These are phyloP conservation scores for Drosophila sulfurigaster DNA, from an alignment of 1,140 invertebrate species.

Conservation along the genomic window DNA sequence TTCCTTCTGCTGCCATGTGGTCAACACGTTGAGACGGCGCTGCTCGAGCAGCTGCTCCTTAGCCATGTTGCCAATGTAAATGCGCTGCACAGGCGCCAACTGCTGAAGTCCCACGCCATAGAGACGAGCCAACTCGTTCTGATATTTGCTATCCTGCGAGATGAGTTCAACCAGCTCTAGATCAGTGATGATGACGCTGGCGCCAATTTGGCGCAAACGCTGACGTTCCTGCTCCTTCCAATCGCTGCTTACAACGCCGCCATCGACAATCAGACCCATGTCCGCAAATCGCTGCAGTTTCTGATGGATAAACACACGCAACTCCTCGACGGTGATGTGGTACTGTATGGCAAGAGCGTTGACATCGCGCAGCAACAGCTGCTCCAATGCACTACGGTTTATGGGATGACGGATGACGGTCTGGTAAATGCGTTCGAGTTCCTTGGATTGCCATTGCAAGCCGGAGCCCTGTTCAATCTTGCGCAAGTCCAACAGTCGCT, in stretches of 20 bases:
- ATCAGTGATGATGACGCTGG: constrained; percentile 62
- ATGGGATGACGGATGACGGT: constrained; percentile 50
- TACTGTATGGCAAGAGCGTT: constrained; percentile 49
- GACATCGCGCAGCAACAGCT: constrained; percentile 50
- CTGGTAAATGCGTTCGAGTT: constrained; percentile 66
- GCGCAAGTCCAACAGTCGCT: constrained; percentile 57
- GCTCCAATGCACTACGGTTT: constrained; percentile 47
- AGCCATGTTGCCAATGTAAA: constrained; percentile 51
- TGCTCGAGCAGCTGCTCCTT: constrained; percentile 62
- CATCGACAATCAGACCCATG: constrained; percentile 60
- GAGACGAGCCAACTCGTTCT: constrained; percentile 57
- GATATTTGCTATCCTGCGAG: constrained; percentile 57
- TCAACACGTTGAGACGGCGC: constrained; percentile 56
- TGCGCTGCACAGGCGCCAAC: constrained; percentile 69
- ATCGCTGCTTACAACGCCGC: constrained; percentile 30
- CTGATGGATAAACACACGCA: constrained; percentile 60
- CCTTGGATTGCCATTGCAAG: constrained; percentile 61
- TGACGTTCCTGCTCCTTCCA: constrained; percentile 69
- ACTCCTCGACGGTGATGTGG: constrained; percentile 60
- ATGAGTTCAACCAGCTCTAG: constrained; percentile 71
- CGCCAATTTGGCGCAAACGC: constrained; percentile 63
- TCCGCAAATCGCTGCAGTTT: constrained; percentile 59
- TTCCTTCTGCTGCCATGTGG: constrained; percentile 72
- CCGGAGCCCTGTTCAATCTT: constrained; percentile 49
- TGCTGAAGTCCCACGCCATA: constrained; percentile 59